Base-by-base conservation (phyloP, 2,888 invertebrate genomes). In the Megamerina dolium region DNA sequence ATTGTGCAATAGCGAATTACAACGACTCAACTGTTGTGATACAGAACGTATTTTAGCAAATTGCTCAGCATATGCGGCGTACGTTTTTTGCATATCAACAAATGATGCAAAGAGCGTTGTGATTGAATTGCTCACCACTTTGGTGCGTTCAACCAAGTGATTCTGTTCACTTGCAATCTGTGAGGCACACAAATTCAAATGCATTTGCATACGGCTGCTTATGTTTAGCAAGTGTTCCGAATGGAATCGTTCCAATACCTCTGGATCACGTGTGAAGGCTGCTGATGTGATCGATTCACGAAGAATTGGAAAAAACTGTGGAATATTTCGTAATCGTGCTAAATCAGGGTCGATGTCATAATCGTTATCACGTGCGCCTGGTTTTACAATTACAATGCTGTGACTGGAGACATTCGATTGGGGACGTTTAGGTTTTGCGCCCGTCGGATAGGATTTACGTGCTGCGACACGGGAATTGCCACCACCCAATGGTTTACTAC, bases 301-400 rank as follows among this genome's bases (percentile, higher is more conserved):
- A 82, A 95, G 89, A 37, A 95, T 91, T 0, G 95, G 95, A 41
- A 93, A 73, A 68, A 95, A 94, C 71, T 90, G 87, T 3, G 94
- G 93, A 56, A 94, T 92, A 55, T 79, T 83, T 77, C 87, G 73
- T 18, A 68, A 41, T 3, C 66, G 61, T 3, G 58, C 55, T 35
- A 68, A 42, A 21, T 68, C 68, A 1, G 86, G 81, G 67, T 92
- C 91, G 42, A 82, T 78, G 52, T 85, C 85, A 1, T 80, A 66
- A 13, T 77, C 75, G 2, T 76, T 77, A 43, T 78, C 77, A 5
- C 75, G 74, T 1, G 74, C 64, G 0, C 85, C 83, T 1, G 83
- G 82, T 61, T 88, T 87, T 0, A 91, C 88, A 4, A 88, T 85
- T 0, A 90, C 83, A 32, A 92, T 90, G 54, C 83, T 87, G 49